Evolutionary conservation across 2,888 invertebrate species (phyloP).

Genomic region (Lycaena phlaeas): DNA sequence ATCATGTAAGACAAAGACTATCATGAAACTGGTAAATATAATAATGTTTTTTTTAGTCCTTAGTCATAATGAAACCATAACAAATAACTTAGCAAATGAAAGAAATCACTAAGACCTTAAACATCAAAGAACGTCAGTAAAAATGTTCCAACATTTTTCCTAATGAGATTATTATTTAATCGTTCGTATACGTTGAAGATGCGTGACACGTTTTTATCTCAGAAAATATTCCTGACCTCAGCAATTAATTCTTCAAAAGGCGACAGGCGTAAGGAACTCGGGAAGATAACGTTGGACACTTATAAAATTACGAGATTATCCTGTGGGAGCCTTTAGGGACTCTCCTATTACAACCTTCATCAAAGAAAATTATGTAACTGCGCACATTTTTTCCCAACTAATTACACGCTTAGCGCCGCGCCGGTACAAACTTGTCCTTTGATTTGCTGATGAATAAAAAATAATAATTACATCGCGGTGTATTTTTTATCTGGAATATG

Average conservation of each 20-base stretch:
- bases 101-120: too few relatives aligned
- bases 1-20: too few relatives aligned
- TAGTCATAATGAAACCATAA: too few relatives aligned
- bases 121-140: too few relatives aligned
- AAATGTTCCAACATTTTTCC: neutral
- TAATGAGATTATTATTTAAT: neutral
- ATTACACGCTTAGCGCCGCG: constrained; percentile 1
- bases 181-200: neutral
- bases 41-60: too few relatives aligned
- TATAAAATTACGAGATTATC: constrained; percentile 34
- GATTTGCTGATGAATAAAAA: too few relatives aligned
- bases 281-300: constrained; percentile 30
- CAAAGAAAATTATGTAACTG: constrained; percentile 15
- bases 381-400: constrained; percentile 9
- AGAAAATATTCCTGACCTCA: constrained; percentile 8
- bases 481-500: too few relatives aligned
- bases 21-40: too few relatives aligned
- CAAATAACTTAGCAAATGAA: too few relatives aligned
- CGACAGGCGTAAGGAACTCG: constrained; percentile 11
- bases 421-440: neutral
- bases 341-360: constrained; percentile 13
- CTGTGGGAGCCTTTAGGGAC: constrained; percentile 5
- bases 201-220: constrained; percentile 7
- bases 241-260: constrained; percentile 12
- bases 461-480: too few relatives aligned